Evolutionary conservation across 1,140 invertebrate species (phyloP).

Genomic region (Sinonovacula constricta): DNA sequence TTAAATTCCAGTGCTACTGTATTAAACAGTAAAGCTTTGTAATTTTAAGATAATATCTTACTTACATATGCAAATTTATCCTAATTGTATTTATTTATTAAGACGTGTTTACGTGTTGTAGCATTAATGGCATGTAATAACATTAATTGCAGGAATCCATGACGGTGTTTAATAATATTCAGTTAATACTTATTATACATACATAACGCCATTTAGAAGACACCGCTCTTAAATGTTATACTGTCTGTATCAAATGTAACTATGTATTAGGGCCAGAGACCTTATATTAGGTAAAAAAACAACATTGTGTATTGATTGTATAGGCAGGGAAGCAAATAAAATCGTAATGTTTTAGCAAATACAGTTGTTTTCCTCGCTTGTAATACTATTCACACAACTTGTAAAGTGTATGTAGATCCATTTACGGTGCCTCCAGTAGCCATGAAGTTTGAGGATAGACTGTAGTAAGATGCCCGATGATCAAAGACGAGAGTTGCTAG

Average conservation of each 20-base stretch:
- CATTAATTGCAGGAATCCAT: too few species aligned
- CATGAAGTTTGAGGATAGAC: not conserved
- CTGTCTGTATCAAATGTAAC: too few species aligned
- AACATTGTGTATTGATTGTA: not conserved
- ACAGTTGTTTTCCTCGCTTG: not conserved
- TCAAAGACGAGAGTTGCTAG: not conserved
- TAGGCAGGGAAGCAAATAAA: not conserved
- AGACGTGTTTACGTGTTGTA: too few species aligned
- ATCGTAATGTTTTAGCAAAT: not conserved
- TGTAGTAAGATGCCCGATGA: conserved; percentile 6
- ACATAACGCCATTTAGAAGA: too few species aligned
- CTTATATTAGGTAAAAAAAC: not conserved
- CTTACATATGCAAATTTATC: too few species aligned
- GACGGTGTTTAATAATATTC: too few species aligned
- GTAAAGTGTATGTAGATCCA: not conserved
- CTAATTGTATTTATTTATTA: too few species aligned
- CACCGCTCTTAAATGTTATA: too few species aligned
- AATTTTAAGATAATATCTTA: conserved; percentile 12
- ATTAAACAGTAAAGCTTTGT: not conserved
- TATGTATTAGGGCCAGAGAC: too few species aligned
- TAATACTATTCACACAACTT: not conserved
- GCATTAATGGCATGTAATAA: too few species aligned
- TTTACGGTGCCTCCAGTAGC: not conserved
- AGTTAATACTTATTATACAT: too few species aligned
- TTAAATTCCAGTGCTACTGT: too few species aligned